phyloP scores from a whole-genome alignment of 2,888 invertebrate genomes.

The Morinoia aosen region DNA sequence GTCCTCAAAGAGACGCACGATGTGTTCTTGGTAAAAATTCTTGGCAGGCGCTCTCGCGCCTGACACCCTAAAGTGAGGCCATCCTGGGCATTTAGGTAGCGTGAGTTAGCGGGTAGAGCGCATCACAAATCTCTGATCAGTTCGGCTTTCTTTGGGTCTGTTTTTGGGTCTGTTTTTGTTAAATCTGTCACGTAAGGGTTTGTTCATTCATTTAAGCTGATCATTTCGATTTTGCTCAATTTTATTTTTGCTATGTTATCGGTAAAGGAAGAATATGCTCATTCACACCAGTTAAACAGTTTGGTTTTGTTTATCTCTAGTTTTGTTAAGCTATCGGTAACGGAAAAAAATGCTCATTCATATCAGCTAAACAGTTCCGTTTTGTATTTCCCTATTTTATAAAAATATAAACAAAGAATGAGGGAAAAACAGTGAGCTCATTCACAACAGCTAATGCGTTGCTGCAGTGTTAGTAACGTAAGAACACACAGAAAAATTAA shows the following conservation, averaged over 20 bases:
- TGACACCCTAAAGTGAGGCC: neutral
- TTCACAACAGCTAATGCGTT: neutral
- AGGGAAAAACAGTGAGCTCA: neutral
- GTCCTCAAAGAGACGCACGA: neutral
- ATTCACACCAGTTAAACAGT: too few species aligned
- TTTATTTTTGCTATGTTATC: too few species aligned
- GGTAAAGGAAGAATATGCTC: too few species aligned
- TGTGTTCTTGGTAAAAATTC: constrained; percentile 4
- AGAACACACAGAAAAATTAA: too few species aligned
- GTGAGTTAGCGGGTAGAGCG: neutral
- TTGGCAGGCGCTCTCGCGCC: neutral
- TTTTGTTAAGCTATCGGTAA: too few species aligned
- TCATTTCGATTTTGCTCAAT: too few species aligned
- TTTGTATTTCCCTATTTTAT: too few species aligned
- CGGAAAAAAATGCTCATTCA: too few species aligned
- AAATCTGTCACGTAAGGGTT: too few species aligned
- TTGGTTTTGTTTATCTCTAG: too few species aligned
- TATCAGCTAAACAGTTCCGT: too few species aligned
- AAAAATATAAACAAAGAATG: neutral
- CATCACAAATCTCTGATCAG: neutral
- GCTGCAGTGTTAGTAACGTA: neutral
- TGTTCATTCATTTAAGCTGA: too few species aligned
- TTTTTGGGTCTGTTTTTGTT: neutral
- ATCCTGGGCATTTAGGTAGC: neutral
- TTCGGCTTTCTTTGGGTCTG: neutral